Base-by-base conservation (phyloP, 2,797 vertebrate genomes). In the Phalanger gymnotis region DNA sequence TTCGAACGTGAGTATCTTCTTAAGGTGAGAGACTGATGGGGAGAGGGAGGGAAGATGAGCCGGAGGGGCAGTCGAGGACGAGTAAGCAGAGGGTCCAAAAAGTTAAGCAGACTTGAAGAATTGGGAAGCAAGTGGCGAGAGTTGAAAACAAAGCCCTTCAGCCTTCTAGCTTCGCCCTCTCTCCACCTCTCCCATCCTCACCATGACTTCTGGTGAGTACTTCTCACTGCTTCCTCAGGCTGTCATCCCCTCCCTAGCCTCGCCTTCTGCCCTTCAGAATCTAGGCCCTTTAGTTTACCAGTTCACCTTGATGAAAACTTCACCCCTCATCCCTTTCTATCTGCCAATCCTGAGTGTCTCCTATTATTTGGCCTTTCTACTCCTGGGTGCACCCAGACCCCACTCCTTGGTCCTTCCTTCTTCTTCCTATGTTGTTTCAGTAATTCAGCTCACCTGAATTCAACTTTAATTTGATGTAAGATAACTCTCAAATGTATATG, bases 1-100 rank as follows among this genome's bases (percentile, higher is more conserved):
- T 99, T 91, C 98, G 99, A 98, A 99, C 99, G 99, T 99, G 98
- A 99, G 99, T 98, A 25, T 55, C 22, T 40, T 0, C 0, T 40
- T 22, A 3, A 22, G 22, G 4, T 54, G 22, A 57, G 58, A 1
- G n/a, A 7, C 16, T 92, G 16, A 40, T 58, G n/a, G 34, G 27
- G 91, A 92, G 91, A 47, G 52, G 28, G 51, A 54, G 52, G 30
- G 22, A 53, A 54, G 51, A 31, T 28, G 3, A 30, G 12, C 7
- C 34, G 91, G 30, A 7, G 22, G 28, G 90, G 12, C 28, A 25
- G 3, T 40, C 53, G 11, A 0, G 34, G 31, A n/a, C 0, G 2
- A 25, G 19, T 47, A 52, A 54, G n/a, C n/a, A 16, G n/a, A 53
- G 34, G 31, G 16, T 25, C 28, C 73, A 14, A n/a, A 87, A 87